These are phyloP conservation scores for Lingula anatina DNA, from an alignment of 2,888 invertebrate genomes.

Conservation along the genomic window DNA sequence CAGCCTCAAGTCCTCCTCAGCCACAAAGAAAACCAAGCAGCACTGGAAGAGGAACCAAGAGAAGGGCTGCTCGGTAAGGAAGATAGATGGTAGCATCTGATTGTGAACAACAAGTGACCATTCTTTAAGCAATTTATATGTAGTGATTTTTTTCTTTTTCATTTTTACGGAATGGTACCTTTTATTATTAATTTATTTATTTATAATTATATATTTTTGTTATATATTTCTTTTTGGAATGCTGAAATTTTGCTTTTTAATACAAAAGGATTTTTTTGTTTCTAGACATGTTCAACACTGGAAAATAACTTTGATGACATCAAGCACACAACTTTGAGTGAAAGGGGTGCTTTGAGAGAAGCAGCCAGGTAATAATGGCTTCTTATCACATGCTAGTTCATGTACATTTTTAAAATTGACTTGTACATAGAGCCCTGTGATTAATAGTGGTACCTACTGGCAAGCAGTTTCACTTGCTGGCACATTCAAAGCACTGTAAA, in stretches of 20 bases:
- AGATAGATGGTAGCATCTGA: background rate
- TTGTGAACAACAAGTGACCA: background rate
- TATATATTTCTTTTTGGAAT: no score
- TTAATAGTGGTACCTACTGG: no score
- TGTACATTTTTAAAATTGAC: background rate
- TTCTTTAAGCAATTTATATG: background rate
- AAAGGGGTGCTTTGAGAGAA: slow-evolving; percentile 86
- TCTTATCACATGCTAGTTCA: background rate
- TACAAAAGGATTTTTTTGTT: no score
- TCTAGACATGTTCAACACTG: slow-evolving; percentile 63
- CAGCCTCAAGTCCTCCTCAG: slow-evolving; percentile 73
- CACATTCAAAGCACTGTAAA: no score
- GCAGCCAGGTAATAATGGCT: slow-evolving; percentile 58
- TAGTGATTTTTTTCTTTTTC: background rate
- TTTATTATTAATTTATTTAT: background rate
- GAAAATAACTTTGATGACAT: slow-evolving; percentile 92
- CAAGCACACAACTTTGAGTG: slow-evolving; percentile 94
- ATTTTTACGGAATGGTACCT: slow-evolving; percentile 1
- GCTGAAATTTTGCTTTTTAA: no score
- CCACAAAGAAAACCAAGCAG: slow-evolving; percentile 80
- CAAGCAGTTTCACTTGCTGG: no score
- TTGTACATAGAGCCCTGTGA: no score
- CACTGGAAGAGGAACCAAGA: slow-evolving; percentile 93
- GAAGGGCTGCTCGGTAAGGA: slow-evolving; percentile 75
- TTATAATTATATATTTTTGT: background rate